These are phyloP conservation scores for Caranx melampygus DNA, from an alignment of 2,113 vertebrate species.

Conservation along the genomic window DNA sequence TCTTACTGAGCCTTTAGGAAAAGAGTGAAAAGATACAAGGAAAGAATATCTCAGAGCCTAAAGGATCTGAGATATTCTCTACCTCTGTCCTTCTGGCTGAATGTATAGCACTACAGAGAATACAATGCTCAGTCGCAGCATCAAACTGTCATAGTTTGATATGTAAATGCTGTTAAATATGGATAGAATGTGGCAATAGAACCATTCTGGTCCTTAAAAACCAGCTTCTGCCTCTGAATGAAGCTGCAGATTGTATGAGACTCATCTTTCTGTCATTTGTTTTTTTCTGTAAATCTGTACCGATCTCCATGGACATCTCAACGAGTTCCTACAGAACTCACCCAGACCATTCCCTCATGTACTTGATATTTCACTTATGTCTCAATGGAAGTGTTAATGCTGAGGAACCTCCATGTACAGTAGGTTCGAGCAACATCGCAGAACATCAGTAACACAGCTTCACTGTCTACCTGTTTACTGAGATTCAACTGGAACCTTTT, in stretches of 20 bases:
- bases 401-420: not conserved
- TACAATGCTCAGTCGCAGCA: slow-evolving; percentile 2
- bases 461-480: slow-evolving; percentile 3
- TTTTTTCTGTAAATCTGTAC: slow-evolving; percentile 4
- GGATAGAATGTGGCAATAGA: slow-evolving; percentile 37
- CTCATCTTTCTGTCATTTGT: not conserved
- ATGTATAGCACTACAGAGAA: slow-evolving; percentile 59
- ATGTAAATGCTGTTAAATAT: slow-evolving; percentile 7
- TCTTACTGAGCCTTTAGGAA: not conserved
- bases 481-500: not conserved
- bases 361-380: slow-evolving; percentile 1
- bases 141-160: slow-evolving; percentile 4
- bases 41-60: not conserved
- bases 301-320: slow-evolving; percentile 10
- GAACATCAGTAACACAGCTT: slow-evolving; percentile 10
- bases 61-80: slow-evolving; percentile 4
- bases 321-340: slow-evolving; percentile 1
- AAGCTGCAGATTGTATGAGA: slow-evolving; percentile 49
- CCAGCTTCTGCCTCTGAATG: slow-evolving; percentile 40
- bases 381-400: slow-evolving; percentile 13
- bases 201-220: slow-evolving; percentile 41
- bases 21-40: not conserved
- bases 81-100: slow-evolving; percentile 44
- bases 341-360: not conserved
- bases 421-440: slow-evolving; percentile 8